phyloP scores from a whole-genome alignment of 2,888 invertebrate species.

The Ptycholaimellus sp. region DNA sequence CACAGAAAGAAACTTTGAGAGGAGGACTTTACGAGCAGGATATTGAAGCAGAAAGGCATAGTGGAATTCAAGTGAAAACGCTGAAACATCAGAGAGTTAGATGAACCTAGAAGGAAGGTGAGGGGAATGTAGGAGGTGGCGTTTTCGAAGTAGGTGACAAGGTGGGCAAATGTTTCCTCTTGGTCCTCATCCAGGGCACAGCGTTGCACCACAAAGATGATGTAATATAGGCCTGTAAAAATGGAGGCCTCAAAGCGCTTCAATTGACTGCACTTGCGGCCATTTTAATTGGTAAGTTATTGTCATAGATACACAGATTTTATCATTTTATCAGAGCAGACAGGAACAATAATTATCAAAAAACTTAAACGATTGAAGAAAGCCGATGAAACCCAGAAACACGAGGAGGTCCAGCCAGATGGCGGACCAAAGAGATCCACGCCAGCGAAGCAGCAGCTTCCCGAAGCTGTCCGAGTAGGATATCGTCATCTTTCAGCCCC shows the following conservation, averaged over 20 bases:
- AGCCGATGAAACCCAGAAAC: too few relatives aligned
- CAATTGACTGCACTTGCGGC: too few relatives aligned
- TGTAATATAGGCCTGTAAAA: constrained; percentile 14
- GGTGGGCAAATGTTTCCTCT: constrained; percentile 11
- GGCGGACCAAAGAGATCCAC: constrained; percentile 17
- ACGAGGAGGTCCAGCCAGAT: constrained; percentile 16
- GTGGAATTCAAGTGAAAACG: not conserved
- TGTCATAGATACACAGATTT: too few relatives aligned
- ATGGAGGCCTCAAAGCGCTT: too few relatives aligned
- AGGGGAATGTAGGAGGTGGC: constrained; percentile 16
- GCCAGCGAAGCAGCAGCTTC: constrained; percentile 15
- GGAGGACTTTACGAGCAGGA: too few relatives aligned
- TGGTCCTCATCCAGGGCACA: constrained; percentile 13
- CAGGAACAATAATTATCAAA: too few relatives aligned
- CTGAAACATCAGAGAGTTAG: not conserved
- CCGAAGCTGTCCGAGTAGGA: constrained; percentile 16
- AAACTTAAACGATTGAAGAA: too few relatives aligned
- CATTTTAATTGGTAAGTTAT: too few relatives aligned
- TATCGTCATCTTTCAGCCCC: constrained; percentile 16
- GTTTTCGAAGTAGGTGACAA: constrained; percentile 13
- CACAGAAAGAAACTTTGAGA: too few relatives aligned
- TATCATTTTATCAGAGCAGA: too few relatives aligned
- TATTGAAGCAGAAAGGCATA: too few relatives aligned
- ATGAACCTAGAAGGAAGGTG: constrained; percentile 14
- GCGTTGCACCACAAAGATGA: constrained; percentile 14